Evolutionary conservation across 2,888 invertebrate genomes (phyloP), one percentile per base, ranked within the genome.

Genomic region (Automeris io): DNA sequence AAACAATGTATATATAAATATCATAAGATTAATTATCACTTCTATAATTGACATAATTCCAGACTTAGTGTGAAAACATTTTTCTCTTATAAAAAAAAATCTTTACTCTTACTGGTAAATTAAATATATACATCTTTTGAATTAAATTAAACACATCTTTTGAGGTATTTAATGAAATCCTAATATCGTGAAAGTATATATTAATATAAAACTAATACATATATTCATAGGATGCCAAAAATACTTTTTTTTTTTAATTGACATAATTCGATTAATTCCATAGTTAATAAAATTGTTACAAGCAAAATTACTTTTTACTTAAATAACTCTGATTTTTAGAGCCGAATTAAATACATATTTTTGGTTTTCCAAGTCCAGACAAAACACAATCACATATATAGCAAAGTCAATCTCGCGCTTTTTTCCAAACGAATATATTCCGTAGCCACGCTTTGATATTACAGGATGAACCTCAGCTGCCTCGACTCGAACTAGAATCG

Each of bases 391-490:
- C n/a, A 29, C n/a, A n/a, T 2, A 16, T 16, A 16, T 29, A 2
- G 8, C 13, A 6, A 29, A 29, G 29, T 29, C 29, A 26, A 26
- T 26, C 26, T 26, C 12, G 6, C 6, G 16, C 8, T n/a, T 29
- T 13, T 4, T 8, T 16, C n/a, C 3, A 16, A 29, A 29, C 2
- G 16, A 16, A 16, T 16, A 29, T 16, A 5, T 29, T 16, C 4
- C n/a, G 4, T n/a, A 16, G 8, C 13, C 1, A 7, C 12, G 5
- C 5, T 11, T 11, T 2, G 12, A 45, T 26, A 45, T 42, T 46
- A 42, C 25, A n/a, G 31, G 21, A 16, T 38, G 37, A 18, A 8
- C 35, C 43, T 67, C 67, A 71, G 37, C 68, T 64, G 9, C 41
- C 45, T 21, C 48, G 48, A 0, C 54, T 57, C 0, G 56, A 57